Evolutionary conservation across 2,797 vertebrate genomes (phyloP).

Genomic region (Netta rufina): DNA sequence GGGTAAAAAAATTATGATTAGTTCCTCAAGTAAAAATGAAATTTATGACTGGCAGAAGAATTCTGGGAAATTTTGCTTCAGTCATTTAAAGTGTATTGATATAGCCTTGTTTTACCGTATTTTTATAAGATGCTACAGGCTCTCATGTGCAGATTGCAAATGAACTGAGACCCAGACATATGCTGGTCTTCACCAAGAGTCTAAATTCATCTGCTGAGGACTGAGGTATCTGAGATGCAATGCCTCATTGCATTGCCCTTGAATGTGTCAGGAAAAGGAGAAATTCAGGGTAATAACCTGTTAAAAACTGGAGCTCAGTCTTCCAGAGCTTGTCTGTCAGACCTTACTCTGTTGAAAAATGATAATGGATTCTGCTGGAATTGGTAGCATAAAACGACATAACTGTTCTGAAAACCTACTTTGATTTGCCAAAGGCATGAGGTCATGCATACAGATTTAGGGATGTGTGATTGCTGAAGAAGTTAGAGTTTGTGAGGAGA

Average conservation of each 20-base stretch:
- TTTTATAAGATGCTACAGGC: background rate
- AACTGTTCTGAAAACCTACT: background rate
- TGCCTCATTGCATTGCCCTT: background rate
- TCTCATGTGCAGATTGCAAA: background rate
- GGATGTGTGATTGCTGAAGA: background rate
- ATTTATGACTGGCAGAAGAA: background rate
- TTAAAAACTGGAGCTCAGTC: slow-evolving; percentile 1
- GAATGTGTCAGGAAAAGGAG: background rate
- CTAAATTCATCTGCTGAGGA: background rate
- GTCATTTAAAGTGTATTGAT: background rate
- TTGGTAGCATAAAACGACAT: background rate
- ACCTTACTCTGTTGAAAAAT: background rate
- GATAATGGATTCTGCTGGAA: background rate
- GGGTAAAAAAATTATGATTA: background rate
- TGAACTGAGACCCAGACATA: background rate
- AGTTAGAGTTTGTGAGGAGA: background rate
- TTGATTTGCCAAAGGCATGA: background rate
- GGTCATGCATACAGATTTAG: background rate
- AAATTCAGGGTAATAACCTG: background rate
- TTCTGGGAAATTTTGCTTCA: background rate
- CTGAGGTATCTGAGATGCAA: background rate
- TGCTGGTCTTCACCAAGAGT: background rate
- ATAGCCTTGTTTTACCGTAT: background rate
- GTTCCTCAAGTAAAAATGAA: background rate
- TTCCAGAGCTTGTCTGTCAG: background rate